Evolutionary conservation across 2,113 vertebrate species (phyloP), one percentile per base, ranked within the genome.

Genomic region (Phyllopteryx taeniolatus): DNA sequence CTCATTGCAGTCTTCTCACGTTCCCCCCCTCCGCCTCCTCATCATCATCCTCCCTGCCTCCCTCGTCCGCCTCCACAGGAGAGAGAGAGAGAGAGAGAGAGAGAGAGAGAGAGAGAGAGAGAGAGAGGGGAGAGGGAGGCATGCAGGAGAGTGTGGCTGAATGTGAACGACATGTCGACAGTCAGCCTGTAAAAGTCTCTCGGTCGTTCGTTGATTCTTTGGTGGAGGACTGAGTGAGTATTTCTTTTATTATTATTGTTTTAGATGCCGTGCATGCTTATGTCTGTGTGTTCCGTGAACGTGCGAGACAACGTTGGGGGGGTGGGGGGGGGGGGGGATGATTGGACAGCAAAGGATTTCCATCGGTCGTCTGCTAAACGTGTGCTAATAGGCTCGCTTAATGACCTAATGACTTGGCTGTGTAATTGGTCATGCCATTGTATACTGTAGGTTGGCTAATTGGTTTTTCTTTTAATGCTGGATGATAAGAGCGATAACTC

Each of bases 1-100:
- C 87, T 92, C 93, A 94, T 94, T 96, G 93, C 94, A 96, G 96
- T 98, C 96, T 90, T 90, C 86, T 95, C 96, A 97, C 96, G 95
- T 95, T 69, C 72, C 92, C 83, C 84, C 68, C 63, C 75, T 77
- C 79, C 79, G 65, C 31, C 60, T 56, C 76, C 73, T 77, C 77
- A 46, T 44, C 51, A 44, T 27, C 77, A 80, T 77, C 75, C 68
- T 94, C 72, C 65, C 90, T 80, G 86, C 86, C 83, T 80, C 77
- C 82, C 80, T 69, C 84, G 88, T 91, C 92, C 83, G 86, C 93
- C 92, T 93, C 88, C 88, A 93, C 93, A 88, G 91, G 91, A 93
- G 91, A 73, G 84, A 78, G 79, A 79, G 82, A 82, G 79, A 20
- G 91, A 93, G 91, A 75, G 79, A 75, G 84, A 70, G 81, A 73